Conservation (phyloP, 2,888 invertebrate species). For the Microplitis deprimator region DNA sequence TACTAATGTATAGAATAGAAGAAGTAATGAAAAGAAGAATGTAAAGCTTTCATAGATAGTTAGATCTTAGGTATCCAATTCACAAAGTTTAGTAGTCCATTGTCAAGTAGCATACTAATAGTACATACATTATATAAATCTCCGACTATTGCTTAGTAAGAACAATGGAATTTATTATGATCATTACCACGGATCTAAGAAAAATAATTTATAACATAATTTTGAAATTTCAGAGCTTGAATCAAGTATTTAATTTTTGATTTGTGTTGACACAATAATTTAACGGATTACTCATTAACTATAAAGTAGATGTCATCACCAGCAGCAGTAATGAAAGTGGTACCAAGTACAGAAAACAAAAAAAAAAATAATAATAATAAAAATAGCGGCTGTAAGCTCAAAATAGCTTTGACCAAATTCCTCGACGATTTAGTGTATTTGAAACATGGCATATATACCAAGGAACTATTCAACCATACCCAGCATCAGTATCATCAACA, state of each 20-base stretch:
- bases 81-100: slow-evolving; percentile 31
- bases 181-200: slow-evolving; percentile 40
- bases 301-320: no score
- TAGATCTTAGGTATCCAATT: slow-evolving; percentile 3
- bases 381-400: neutral
- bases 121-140: no score
- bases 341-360: neutral
- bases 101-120: slow-evolving; percentile 47
- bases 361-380: neutral
- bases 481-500: slow-evolving; percentile 1
- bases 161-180: slow-evolving; percentile 54
- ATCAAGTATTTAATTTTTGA: slow-evolving; percentile 4
- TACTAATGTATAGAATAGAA: neutral
- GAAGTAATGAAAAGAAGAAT: neutral
- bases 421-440: slow-evolving; percentile 35
- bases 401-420: slow-evolving; percentile 35
- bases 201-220: slow-evolving; percentile 51
- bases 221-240: slow-evolving; percentile 17
- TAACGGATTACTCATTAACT: no score
- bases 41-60: neutral
- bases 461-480: neutral
- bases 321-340: neutral
- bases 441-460: no score
- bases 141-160: slow-evolving; percentile 40
- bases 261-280: no score